phyloP scores from a whole-genome alignment of 2,888 invertebrate species.

The Rutpela maculata region DNA sequence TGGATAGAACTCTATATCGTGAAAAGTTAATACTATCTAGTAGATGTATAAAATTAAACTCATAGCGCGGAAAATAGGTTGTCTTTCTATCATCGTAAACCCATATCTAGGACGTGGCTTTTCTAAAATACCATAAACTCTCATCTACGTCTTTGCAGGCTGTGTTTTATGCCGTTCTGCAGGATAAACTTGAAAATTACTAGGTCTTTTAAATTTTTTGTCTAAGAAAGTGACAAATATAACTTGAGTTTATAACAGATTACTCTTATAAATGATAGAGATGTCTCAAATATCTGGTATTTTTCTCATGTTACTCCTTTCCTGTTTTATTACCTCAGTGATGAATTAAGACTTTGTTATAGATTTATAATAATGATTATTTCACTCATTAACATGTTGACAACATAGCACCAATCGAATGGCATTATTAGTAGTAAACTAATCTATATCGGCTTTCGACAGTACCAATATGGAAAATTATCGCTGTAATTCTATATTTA shows the following conservation, averaged over 20 bases:
- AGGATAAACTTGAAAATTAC: conserved; percentile 32
- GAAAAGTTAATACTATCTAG: conserved; percentile 47
- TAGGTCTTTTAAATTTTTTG: conserved; percentile 16
- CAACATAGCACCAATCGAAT: no score
- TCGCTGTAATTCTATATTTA: no score
- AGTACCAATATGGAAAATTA: no score
- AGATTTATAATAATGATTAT: no score
- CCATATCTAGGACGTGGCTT: conserved; percentile 43
- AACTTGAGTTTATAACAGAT: conserved; percentile 18
- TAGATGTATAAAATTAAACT: conserved; percentile 53
- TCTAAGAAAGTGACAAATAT: background rate
- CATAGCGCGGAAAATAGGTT: conserved; percentile 53
- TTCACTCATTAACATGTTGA: no score
- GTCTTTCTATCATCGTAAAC: conserved; percentile 48
- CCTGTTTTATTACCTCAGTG: no score
- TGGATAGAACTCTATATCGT: conserved; percentile 42
- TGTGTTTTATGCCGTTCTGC: conserved; percentile 43
- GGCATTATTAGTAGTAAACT: no score
- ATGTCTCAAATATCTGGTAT: background rate
- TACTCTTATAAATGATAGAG: background rate
- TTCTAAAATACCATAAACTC: conserved; percentile 46
- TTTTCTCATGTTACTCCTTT: no score
- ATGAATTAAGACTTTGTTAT: no score
- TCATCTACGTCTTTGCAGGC: conserved; percentile 52
- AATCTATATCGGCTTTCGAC: no score